A percentile compares a stretch with the other conserved stretches of the same genome.
Evolutionary conservation across 1,140 invertebrate genomes (phyloP).

Genomic region (Heliothis virescens): DNA sequence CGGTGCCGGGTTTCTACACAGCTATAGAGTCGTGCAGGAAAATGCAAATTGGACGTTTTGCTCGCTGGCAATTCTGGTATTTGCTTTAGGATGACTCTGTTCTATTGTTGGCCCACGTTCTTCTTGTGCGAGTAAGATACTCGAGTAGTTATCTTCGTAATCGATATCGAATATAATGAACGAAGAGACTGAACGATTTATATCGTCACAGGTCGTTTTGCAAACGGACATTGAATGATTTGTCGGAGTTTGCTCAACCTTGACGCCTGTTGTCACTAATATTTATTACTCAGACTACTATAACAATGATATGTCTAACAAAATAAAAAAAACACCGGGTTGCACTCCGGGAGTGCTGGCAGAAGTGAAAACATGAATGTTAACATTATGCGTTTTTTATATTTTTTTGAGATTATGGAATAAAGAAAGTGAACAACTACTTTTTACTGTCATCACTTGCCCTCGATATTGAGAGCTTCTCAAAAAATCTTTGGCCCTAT

Average conservation of each 20-base stretch:
- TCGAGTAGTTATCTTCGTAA: not conserved
- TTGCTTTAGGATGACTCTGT: conserved; percentile 4
- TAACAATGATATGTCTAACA: not conserved
- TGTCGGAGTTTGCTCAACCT: not conserved
- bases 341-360: too few relatives aligned
- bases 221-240: not conserved
- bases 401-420: too few relatives aligned
- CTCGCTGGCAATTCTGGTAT: conserved; percentile 10
- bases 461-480: too few relatives aligned
- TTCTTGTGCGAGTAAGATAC: not conserved
- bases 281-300: not conserved
- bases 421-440: too few relatives aligned
- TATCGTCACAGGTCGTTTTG: not conserved
- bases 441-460: too few relatives aligned
- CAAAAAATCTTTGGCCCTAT: too few relatives aligned
- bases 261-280: not conserved
- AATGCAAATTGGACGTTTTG: conserved; percentile 25
- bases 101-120: not conserved
- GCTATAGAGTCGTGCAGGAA: conserved; percentile 10
- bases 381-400: too few relatives aligned
- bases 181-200: not conserved
- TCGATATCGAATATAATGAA: conserved; percentile 8
- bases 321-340: too few relatives aligned
- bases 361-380: too few relatives aligned
- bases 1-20: conserved; percentile 11